Conservation (phyloP, 1,140 invertebrate genomes). For the Ostrea denselamellosa region DNA sequence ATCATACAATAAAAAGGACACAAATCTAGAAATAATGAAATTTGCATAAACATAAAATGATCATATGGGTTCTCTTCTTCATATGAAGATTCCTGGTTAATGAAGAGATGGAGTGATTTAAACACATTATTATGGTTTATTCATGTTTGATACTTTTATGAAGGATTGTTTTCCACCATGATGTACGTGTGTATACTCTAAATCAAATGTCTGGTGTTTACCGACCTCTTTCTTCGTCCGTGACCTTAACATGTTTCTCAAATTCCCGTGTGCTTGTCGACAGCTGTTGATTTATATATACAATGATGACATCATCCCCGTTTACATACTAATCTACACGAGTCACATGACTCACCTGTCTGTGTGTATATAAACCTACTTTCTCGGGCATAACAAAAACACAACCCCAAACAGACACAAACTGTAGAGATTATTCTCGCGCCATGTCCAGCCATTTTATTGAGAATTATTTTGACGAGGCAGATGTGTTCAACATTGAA, state of each 20-base stretch:
- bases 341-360: constrained; percentile 37
- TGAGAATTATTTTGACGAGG: constrained; percentile 69
- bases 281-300: constrained; percentile 18
- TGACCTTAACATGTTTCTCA: neutral
- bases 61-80: no score
- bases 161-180: no score
- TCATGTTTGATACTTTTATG: no score
- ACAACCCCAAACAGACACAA: neutral
- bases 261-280: neutral
- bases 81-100: no score
- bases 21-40: no score
- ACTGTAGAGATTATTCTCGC: neutral
- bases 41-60: no score
- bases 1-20: no score
- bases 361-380: constrained; percentile 7
- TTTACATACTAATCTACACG: constrained; percentile 20
- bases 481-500: constrained; percentile 72
- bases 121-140: no score
- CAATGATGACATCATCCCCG: constrained; percentile 25
- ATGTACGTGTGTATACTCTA: neutral
- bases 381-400: neutral
- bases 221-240: neutral
- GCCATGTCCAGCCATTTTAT: constrained; percentile 57
- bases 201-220: neutral
- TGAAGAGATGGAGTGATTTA: no score